Conservation (phyloP, 2,888 invertebrate species). For the Theodoxus fluviatilis region DNA sequence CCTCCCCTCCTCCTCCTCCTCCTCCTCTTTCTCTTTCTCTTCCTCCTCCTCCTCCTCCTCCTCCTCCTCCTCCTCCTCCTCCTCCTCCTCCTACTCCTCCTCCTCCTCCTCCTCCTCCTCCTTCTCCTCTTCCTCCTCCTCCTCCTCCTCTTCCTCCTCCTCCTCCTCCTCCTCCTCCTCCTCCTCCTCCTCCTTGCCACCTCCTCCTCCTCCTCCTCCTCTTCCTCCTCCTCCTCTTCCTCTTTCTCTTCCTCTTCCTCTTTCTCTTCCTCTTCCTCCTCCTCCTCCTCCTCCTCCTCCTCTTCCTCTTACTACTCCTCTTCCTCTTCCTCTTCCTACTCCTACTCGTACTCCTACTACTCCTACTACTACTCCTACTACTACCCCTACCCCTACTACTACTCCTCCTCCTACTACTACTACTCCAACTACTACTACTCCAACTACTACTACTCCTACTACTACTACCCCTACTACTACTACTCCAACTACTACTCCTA, state of each 20-base stretch:
- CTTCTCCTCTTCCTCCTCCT: neutral
- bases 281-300: neutral
- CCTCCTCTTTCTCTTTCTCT: neutral
- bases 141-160: neutral
- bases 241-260: neutral
- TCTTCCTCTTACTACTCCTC: neutral
- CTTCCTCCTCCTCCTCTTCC: neutral
- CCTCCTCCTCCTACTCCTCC: neutral
- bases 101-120: neutral
- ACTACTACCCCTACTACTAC: no score
- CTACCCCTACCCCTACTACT: no score
- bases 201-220: neutral
- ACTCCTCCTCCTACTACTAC: no score
- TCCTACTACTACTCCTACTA: no score
- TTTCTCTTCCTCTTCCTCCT: neutral
- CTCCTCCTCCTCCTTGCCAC: neutral
- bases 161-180: neutral
- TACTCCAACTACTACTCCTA: no score
- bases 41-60: neutral
- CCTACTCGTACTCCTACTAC: no score
- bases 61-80: neutral
- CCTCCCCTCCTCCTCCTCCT: neutral
- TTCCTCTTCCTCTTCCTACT: no score
- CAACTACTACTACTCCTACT: no score
- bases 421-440: no score